Percentiles rank a stretch among this genome's conserved stretches.
phyloP scores from a whole-genome alignment of 2,888 invertebrate genomes.

The Galeruca laticollis region DNA sequence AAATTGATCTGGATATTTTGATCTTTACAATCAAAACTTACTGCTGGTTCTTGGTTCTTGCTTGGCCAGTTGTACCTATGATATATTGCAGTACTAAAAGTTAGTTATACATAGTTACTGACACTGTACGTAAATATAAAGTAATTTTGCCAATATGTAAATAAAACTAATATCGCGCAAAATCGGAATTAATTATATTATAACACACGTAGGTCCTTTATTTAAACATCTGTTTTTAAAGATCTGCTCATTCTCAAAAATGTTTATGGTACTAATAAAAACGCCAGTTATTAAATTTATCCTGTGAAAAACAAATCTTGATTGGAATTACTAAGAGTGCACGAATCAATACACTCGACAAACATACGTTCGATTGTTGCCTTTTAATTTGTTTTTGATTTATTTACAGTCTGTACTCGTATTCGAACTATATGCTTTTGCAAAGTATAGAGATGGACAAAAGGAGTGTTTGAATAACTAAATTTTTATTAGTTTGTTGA shows the following conservation, averaged over 20 bases:
- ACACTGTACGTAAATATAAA: no score
- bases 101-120: no score
- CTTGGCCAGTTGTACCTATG: no score
- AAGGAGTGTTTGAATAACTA: background rate
- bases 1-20: no score
- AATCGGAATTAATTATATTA: no score
- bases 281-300: background rate
- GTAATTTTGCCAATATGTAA: no score
- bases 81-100: no score
- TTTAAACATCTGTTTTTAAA: background rate
- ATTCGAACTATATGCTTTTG: background rate
- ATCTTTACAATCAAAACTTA: no score
- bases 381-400: constrained; percentile 6
- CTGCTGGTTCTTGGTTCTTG: no score
- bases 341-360: constrained; percentile 6
- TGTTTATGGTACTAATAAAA: background rate
- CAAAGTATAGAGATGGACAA: background rate
- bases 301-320: background rate
- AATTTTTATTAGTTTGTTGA: background rate
- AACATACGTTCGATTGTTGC: constrained; percentile 1
- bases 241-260: background rate
- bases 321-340: background rate
- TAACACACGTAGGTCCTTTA: no score
- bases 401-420: background rate
- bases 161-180: no score